phyloP scores from a whole-genome alignment of 2,113 vertebrate genomes.

The Esox niger region DNA sequence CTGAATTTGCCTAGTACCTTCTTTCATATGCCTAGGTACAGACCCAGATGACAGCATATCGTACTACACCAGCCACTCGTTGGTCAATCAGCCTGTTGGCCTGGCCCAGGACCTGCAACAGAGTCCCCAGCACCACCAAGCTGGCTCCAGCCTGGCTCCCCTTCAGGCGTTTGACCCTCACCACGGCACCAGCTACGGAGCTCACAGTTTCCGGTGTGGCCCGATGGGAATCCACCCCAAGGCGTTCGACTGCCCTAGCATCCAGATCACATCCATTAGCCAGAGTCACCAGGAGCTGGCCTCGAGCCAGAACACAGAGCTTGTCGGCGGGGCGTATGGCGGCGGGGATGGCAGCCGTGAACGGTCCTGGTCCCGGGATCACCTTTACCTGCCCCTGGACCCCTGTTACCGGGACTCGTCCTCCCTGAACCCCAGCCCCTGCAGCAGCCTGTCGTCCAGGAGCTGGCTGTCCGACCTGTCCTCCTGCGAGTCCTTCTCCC shows the following conservation, averaged over 20 bases:
- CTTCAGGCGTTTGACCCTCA: slow-evolving; percentile 75
- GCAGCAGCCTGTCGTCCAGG: slow-evolving; percentile 74
- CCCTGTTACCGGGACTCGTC: slow-evolving; percentile 81
- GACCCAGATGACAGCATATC: slow-evolving; percentile 79
- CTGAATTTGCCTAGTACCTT: slow-evolving; percentile 31
- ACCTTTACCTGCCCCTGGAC: slow-evolving; percentile 90
- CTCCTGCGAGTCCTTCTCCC: slow-evolving; percentile 92
- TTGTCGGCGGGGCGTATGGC: slow-evolving; percentile 32
- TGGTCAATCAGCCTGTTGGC: slow-evolving; percentile 74
- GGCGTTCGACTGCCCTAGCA: slow-evolving; percentile 92
- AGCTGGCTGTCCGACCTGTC: slow-evolving; percentile 82
- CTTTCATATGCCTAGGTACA: slow-evolving; percentile 67
- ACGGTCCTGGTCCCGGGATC: slow-evolving; percentile 71
- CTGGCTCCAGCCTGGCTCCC: slow-evolving; percentile 64
- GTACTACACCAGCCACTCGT: slow-evolving; percentile 77
- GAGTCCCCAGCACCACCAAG: slow-evolving; percentile 61
- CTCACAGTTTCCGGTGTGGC: slow-evolving; percentile 74
- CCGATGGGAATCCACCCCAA: slow-evolving; percentile 79
- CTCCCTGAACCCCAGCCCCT: slow-evolving; percentile 63
- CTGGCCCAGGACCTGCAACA: slow-evolving; percentile 80
- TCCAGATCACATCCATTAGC: slow-evolving; percentile 92
- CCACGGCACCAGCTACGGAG: slow-evolving; percentile 54
- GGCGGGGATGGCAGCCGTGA: slow-evolving; percentile 44
- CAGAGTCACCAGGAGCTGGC: slow-evolving; percentile 52
- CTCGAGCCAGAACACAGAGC: slow-evolving; percentile 23